Evolutionary conservation across 2,113 vertebrate species (phyloP), one percentile per base, ranked within the genome.

Genomic region (Taxidea taxus): DNA sequence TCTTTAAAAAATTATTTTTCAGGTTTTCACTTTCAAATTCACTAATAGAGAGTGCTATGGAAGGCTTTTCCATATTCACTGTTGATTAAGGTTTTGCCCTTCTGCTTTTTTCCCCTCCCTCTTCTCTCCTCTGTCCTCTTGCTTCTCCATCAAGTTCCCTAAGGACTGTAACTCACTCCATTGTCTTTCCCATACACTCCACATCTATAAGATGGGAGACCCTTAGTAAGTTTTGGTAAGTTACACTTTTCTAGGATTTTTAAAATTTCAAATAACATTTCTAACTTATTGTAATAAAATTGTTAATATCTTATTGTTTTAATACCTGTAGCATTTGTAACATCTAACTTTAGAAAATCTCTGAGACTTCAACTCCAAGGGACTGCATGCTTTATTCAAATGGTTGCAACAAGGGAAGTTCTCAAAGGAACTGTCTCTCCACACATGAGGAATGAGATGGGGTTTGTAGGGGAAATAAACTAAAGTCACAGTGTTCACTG

Each of bases 21-120:
- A 88, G 34, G 77, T 31, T 95, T 95, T 91, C 72, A 37, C 25
- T 90, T 90, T 54, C 39, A 87, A 14, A 93, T 87, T 93, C 2
- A 3, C 64, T 90, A 60, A 66, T 31, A 25, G 4, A 89, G 27
- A 27, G 18, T 16, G 21, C 44, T 56, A 11, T 39, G 62, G 70
- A 72, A 64, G 51, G 14, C 80, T 74, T 74, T 74, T 86, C 70
- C 7, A 42, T 44, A 70, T 9, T 37, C 42, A 47, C 1, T 74
- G 39, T 87, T 64, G 56, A 47, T 51, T 83, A 78, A 92, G 34
- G 3, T 49, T 77, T 78, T 92, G 8, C 34, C n/a, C 82, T 85
- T 34, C 60, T 47, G 66, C 18, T 49, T 29, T 86, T 81, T 37
- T 16, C 14, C 34, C 11, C 58, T 47, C 11, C 23, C 31, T 31